Conservation (phyloP, 2,888 invertebrate species). For the Brachypterus glaber region DNA sequence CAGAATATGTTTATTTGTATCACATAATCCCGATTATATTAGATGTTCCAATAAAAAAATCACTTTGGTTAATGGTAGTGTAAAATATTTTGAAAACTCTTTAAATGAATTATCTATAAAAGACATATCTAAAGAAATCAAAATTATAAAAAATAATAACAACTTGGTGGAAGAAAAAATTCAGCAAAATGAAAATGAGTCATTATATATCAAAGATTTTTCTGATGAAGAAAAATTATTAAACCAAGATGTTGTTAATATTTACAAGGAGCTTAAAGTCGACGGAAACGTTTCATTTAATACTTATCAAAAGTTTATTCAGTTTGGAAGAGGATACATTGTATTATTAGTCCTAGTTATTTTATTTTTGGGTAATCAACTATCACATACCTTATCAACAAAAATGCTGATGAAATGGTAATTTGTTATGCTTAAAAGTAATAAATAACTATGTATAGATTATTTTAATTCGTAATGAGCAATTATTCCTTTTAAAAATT, state of each 20-base stretch:
- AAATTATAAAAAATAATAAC: no score
- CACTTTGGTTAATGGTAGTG: conserved; percentile 38
- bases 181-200: no score
- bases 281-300: conserved; percentile 24
- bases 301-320: conserved; percentile 27
- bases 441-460: no score
- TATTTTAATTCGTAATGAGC: no score
- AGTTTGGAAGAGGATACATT: conserved; percentile 24
- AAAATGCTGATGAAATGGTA: conserved; percentile 27
- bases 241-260: no score
- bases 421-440: no score
- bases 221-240: no score
- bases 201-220: not conserved
- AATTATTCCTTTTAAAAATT: no score
- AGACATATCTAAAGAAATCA: not conserved
- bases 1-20: conserved; percentile 15
- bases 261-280: conserved; percentile 26
- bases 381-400: conserved; percentile 23
- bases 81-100: not conserved
- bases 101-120: no score
- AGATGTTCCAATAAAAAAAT: conserved; percentile 36
- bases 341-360: conserved; percentile 19
- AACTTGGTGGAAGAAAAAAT: no score
- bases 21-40: conserved; percentile 47
- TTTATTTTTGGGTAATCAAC: conserved; percentile 22